Base-by-base conservation (phyloP, 1,140 invertebrate genomes). In the Drepana arcuata region DNA sequence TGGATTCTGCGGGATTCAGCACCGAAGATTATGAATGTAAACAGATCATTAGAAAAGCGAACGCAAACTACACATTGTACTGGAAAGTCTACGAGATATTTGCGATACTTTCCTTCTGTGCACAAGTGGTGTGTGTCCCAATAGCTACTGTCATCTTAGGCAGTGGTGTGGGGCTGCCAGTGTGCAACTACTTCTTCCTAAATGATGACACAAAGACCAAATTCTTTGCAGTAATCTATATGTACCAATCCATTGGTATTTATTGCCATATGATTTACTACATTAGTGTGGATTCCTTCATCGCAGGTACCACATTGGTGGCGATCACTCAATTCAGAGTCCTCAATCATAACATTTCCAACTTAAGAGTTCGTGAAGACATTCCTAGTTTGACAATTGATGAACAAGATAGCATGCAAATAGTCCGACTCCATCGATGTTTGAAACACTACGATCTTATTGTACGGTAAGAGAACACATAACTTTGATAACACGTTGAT, bases 251-350 rank as follows among this genome's bases (percentile, higher is more conserved):
- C 1, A 1, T 35, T n/a, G 13, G 32, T 7, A 12, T 41, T 16
- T 45, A 51, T 16, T 31, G 40, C 1, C 28, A 51, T 9, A 54
- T 62, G 51, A 41, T 45, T 34, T 58, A 43, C 7, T 48, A 58
- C 25, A 16, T 49, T 0, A 47, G 30, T 2, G 42, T 36, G 1
- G 48, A 58, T 16, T 18, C 47, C 5, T 49, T 62, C 23, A 37
- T 48, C 14, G 46, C 41, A 26, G 54, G 58, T 3, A 36, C 48
- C 2, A 23, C 54, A 13, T 29, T 42, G 11, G 46, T 48, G 35
- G 40, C 36, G 2, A 49, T 57, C 31, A 48, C 47, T 16, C 54
- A 62, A 35, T 38, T 49, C 6, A 48, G 44, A 26, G 41, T 51
- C 6, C 33, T 58, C 0, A n/a, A n/a, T n/a, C n/a, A n/a, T n/a